Base-by-base conservation (phyloP, 2,113 vertebrate genomes). In the Dromiciops gliroides region DNA sequence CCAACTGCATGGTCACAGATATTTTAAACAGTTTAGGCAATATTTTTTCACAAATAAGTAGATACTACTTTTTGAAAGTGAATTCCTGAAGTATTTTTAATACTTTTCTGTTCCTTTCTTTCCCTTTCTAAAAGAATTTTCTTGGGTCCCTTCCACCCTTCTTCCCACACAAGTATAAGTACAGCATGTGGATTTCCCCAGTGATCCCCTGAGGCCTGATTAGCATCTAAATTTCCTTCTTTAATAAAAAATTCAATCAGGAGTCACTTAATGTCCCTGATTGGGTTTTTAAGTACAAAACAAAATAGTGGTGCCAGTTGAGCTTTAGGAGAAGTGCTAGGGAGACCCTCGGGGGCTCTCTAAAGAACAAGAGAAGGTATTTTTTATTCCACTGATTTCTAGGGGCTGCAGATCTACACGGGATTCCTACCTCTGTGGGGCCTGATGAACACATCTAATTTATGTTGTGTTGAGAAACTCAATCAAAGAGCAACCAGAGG, bases 281-380 rank as follows among this genome's bases (percentile, higher is more conserved):
- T 53, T 96, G 96, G 95, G 0, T 95, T 97, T 98, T 95, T 96
- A 98, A 97, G 95, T 96, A 98, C 95, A 95, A 97, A 83, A 96
- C 90, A 95, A 96, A 97, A 51, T 50, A 95, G 95, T 94, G 37
- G 90, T 96, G 75, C 48, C 50, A 91, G 53, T 92, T 93, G 48
- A 95, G 37, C 91, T 95, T 0, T 53, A 50, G 67, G 95, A 95
- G 90, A 94, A 95, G 90, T 95, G 53, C 50, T 48, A 51, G 89
- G 92, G 91, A 96, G 95, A 48, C 90, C 50, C 93, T 67, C 89
- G 25, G 31, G 44, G 51, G 19, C 11, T 10, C 49, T 95, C 93
- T 94, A 51, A 96, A 94, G 91, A 95, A 89, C n/a, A 60, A 96
- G 51, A 56, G 49, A 93, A 95, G 89, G 89, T 91, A 51, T 94